These are phyloP conservation scores for Hippocampus zosterae DNA, from an alignment of 2,113 vertebrate species.

Conservation along the genomic window DNA sequence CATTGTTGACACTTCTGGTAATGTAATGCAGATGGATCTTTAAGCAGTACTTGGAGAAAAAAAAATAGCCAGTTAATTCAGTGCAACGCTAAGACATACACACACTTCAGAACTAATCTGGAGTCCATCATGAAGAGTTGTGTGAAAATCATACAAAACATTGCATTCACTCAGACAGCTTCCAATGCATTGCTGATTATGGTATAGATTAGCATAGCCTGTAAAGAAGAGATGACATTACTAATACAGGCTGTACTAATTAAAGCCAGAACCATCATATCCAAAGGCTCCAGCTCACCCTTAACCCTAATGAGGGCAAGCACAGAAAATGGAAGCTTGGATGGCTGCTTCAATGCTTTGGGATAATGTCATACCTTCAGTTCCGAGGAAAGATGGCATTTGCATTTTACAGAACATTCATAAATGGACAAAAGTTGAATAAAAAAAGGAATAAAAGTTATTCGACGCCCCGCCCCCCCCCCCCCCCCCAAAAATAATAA, in stretches of 20 bases:
- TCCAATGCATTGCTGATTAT: conserved; percentile 75
- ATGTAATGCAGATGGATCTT: too few species aligned
- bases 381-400: not conserved
- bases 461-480: too few species aligned
- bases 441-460: too few species aligned
- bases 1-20: too few species aligned
- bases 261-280: conserved; percentile 80
- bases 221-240: conserved; percentile 79
- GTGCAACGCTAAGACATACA: not conserved
- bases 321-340: not conserved
- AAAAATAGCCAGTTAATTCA: too few species aligned
- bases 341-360: not conserved
- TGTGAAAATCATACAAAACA: not conserved
- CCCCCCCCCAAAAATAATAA: too few species aligned
- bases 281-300: not conserved
- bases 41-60: too few species aligned
- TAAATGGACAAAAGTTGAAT: too few species aligned
- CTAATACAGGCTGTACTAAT: conserved; percentile 86
- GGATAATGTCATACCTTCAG: not conserved
- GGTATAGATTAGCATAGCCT: conserved; percentile 84
- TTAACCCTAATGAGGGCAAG: not conserved
- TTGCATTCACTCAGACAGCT: not conserved
- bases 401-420: not conserved
- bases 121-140: not conserved
- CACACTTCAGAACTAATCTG: not conserved